Evolutionary conservation across 2,888 invertebrate species (phyloP).

Genomic region (Clusia tigrina): DNA sequence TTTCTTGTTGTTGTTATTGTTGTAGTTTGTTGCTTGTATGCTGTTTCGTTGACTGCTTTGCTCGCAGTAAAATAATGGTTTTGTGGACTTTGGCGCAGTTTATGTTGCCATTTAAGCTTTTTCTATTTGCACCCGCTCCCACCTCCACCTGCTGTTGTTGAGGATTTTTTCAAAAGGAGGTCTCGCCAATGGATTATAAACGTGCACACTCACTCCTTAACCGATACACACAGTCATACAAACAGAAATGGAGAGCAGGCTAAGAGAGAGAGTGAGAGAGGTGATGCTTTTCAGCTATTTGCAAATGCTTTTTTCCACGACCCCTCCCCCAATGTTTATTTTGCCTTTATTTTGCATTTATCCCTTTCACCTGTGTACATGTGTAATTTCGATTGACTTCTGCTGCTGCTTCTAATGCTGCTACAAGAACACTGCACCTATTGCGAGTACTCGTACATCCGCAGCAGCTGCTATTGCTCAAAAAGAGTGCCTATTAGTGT

Average conservation of each 20-base stretch:
- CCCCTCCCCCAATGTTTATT: background rate
- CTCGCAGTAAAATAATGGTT: background rate
- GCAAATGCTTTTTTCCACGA: background rate
- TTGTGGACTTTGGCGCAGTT: background rate
- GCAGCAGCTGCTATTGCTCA: background rate
- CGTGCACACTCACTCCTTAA: too few relatives aligned
- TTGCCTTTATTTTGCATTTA: background rate
- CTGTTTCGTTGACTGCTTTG: background rate
- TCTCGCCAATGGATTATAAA: too few relatives aligned
- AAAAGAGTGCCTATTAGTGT: conserved; percentile 17
- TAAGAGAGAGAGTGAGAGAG: background rate
- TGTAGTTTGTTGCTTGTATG: background rate
- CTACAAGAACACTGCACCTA: background rate
- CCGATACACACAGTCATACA: background rate
- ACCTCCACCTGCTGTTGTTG: background rate
- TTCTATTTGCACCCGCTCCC: background rate
- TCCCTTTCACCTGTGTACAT: background rate
- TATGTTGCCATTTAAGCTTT: background rate
- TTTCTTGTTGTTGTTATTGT: background rate
- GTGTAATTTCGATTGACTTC: background rate
- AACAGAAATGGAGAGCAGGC: background rate
- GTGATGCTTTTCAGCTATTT: background rate
- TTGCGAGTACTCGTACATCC: background rate
- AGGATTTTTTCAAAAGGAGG: too few relatives aligned
- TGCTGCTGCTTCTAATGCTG: background rate